These are phyloP conservation scores for Thelaira solivaga DNA, from an alignment of 2,888 invertebrate genomes.

Conservation along the genomic window DNA sequence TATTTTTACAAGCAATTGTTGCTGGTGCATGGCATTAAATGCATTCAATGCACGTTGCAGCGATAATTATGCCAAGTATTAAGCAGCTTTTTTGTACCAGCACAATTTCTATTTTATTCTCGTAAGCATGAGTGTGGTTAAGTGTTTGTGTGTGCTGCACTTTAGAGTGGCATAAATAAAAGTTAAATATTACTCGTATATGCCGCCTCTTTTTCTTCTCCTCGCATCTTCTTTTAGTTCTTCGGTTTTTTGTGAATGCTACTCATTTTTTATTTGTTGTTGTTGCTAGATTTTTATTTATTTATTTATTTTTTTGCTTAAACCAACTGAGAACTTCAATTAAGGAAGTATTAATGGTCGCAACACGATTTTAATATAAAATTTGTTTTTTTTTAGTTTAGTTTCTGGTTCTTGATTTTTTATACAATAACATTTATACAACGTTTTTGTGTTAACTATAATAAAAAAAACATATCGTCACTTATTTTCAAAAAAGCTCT, in stretches of 20 bases:
- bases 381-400: conserved; percentile 38
- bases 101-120: conserved; percentile 33
- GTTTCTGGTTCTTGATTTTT: conserved; percentile 12
- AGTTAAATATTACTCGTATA: conserved; percentile 38
- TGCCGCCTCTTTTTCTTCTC: conserved; percentile 5
- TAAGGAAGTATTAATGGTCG: conserved; percentile 62
- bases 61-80: conserved; percentile 62
- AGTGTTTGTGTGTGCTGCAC: conserved; percentile 3
- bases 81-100: conserved; percentile 55
- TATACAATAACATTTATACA: conserved; percentile 5
- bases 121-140: not conserved
- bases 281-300: too few species aligned
- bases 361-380: conserved; percentile 60
- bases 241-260: not conserved
- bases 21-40: conserved; percentile 53
- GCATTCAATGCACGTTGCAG: conserved; percentile 62
- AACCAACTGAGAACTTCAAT: conserved; percentile 60
- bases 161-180: conserved; percentile 40
- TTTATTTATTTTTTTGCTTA: too few species aligned
- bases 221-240: not conserved
- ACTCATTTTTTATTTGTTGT: not conserved
- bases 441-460: not conserved
- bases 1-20: conserved; percentile 21
- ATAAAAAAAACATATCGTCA: not conserved
- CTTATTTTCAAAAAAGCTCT: too few species aligned